Percentiles rank a stretch among this genome's conserved stretches.
Conservation (phyloP, 1,140 invertebrate genomes). For the Arion vulgaris region DNA sequence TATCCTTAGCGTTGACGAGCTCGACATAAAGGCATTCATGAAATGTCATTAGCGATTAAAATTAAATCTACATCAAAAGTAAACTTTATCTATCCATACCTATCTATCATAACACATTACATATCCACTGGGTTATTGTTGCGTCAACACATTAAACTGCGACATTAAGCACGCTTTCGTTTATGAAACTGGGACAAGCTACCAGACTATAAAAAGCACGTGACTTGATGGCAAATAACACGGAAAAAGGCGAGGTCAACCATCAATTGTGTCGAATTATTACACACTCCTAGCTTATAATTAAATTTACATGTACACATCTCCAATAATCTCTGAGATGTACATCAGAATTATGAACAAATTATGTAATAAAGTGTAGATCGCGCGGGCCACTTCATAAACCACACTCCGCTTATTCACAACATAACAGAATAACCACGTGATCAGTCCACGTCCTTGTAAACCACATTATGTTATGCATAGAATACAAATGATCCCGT, state of each 20-base stretch:
- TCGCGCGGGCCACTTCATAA: background rate
- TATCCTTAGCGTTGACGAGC: conserved; percentile 39
- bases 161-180: conserved; percentile 7
- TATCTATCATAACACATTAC: background rate
- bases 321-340: background rate
- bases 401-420: conserved; percentile 18
- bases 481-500: background rate
- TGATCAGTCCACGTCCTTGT: conserved; percentile 42
- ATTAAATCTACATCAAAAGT: background rate
- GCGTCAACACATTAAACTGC: no score
- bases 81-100: no score
- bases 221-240: conserved; percentile 24
- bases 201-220: conserved; percentile 31
- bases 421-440: conserved; percentile 40
- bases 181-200: conserved; percentile 29
- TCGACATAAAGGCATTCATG: conserved; percentile 29
- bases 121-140: background rate
- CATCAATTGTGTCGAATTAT: background rate
- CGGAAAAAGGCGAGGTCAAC: conserved; percentile 5
- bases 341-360: background rate
- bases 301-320: background rate
- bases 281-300: background rate
- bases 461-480: conserved; percentile 32
- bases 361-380: background rate
- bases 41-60: conserved; percentile 5